phyloP scores from a whole-genome alignment of 1,140 invertebrate genomes.

The Sesamia nonagrioides region DNA sequence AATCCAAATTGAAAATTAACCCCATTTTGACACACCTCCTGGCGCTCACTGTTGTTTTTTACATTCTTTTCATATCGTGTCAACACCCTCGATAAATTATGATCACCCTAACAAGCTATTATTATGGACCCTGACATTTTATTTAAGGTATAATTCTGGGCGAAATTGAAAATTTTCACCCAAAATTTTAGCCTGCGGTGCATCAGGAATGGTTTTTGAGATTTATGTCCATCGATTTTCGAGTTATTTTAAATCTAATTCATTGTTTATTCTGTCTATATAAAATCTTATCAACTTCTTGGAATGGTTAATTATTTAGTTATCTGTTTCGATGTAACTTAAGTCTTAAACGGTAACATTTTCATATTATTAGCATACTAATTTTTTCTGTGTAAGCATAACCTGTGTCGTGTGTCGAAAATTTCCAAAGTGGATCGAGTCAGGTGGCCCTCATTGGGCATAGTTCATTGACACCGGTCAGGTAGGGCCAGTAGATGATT shows the following conservation, averaged over 20 bases:
- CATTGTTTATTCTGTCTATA: conserved; percentile 49
- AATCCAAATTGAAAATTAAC: conserved; percentile 84
- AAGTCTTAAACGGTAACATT: conserved; percentile 40
- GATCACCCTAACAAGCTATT: conserved; percentile 78
- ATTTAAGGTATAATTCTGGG: conserved; percentile 76
- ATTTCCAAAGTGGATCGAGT: conserved; percentile 77
- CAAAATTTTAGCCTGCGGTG: conserved; percentile 79
- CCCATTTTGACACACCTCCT: conserved; percentile 78
- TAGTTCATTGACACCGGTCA: conserved; percentile 80
- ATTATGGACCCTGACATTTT: conserved; percentile 83
- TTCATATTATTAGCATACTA: conserved; percentile 60
- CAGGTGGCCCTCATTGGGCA: conserved; percentile 71
- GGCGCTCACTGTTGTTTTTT: conserved; percentile 64
- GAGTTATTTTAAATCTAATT: conserved; percentile 69
- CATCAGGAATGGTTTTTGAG: conserved; percentile 73
- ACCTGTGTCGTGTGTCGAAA: conserved; percentile 65
- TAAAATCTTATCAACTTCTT: conserved; percentile 49
- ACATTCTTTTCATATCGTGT: conserved; percentile 75
- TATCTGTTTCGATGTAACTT: conserved; percentile 50
- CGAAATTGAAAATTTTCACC: conserved; percentile 81
- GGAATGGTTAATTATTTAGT: conserved; percentile 47
- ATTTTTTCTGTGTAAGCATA: conserved; percentile 56
- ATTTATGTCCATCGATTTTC: conserved; percentile 76
- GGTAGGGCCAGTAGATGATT: conserved; percentile 83
- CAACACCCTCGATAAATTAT: conserved; percentile 84